These are phyloP conservation scores for Micropoecilia bifurca DNA, from an alignment of 2,797 vertebrate genomes.

Conservation along the genomic window DNA sequence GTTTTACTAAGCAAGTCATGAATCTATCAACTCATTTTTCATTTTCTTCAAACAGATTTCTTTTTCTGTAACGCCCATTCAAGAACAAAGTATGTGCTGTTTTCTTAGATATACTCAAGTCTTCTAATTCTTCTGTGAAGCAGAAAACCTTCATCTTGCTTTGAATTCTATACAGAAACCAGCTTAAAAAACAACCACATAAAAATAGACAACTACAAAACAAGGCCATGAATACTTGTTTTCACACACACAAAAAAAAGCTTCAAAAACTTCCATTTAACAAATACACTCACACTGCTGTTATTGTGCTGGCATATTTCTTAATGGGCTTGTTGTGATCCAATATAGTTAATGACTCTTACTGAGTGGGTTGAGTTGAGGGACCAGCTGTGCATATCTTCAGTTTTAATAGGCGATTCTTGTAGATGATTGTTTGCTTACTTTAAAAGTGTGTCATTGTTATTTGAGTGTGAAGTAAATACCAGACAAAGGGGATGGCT, in stretches of 20 bases:
- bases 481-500: constrained; percentile 17
- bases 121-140: background rate
- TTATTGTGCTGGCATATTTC: constrained; percentile 48
- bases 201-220: background rate
- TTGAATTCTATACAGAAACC: background rate
- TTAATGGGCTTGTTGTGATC: constrained; percentile 67
- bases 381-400: constrained; percentile 68
- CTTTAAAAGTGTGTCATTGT: constrained; percentile 31
- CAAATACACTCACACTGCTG: constrained; percentile 39
- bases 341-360: constrained; percentile 67
- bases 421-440: constrained; percentile 48
- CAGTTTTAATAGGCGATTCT: constrained; percentile 61
- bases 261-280: constrained; percentile 42
- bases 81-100: background rate
- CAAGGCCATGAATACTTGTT: constrained; percentile 30
- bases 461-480: constrained; percentile 28
- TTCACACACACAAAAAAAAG: constrained; percentile 11
- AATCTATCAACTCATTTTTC: background rate
- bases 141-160: background rate
- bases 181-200: background rate
- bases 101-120: background rate
- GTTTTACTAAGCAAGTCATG: background rate
- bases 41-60: background rate
- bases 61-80: background rate
- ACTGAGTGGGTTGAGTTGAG: constrained; percentile 62